Percentiles rank a stretch among this genome's conserved stretches.
These are phyloP conservation scores for Vireo altiloquus DNA, from an alignment of 2,113 vertebrate species.

Conservation along the genomic window DNA sequence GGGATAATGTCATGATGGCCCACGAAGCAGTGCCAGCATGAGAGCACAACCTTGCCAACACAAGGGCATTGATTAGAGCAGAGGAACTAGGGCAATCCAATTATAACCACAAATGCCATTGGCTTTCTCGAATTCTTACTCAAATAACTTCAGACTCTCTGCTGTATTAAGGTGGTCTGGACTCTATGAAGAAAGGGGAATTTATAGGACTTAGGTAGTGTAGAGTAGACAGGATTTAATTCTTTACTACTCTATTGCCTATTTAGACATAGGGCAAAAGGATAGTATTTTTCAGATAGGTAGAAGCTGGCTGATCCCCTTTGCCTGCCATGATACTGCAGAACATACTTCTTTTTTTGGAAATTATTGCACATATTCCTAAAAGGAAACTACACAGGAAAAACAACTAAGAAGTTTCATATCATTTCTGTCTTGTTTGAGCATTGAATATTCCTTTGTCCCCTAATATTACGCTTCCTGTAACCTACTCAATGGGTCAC, in stretches of 20 bases:
- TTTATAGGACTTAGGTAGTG: not conserved
- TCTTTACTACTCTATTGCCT: not conserved
- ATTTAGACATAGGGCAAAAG: not conserved
- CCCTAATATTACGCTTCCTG: conserved; percentile 77
- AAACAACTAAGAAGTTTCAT: conserved; percentile 48
- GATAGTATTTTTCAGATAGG: not conserved
- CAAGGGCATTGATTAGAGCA: conserved; percentile 59
- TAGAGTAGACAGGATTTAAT: not conserved
- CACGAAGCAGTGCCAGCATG: not conserved
- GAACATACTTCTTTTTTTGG: not conserved
- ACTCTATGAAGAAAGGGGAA: not conserved
- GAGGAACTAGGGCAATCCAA: conserved; percentile 63
- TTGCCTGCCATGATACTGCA: not conserved
- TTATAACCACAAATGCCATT: conserved; percentile 54
- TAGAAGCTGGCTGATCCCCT: not conserved
- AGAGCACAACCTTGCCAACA: conserved; percentile 50
- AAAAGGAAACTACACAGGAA: conserved; percentile 8
- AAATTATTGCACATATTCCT: conserved; percentile 6
- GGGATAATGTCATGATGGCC: conserved; percentile 42
- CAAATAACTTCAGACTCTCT: not conserved
- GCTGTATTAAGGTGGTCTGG: conserved; percentile 56
- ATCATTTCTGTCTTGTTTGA: conserved; percentile 75
- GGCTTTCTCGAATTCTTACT: conserved; percentile 40
- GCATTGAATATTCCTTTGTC: conserved; percentile 72
- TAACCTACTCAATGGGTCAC: conserved; percentile 64